Evolutionary conservation across 2,797 vertebrate genomes (phyloP).

Genomic region (Propithecus deckenii): DNA sequence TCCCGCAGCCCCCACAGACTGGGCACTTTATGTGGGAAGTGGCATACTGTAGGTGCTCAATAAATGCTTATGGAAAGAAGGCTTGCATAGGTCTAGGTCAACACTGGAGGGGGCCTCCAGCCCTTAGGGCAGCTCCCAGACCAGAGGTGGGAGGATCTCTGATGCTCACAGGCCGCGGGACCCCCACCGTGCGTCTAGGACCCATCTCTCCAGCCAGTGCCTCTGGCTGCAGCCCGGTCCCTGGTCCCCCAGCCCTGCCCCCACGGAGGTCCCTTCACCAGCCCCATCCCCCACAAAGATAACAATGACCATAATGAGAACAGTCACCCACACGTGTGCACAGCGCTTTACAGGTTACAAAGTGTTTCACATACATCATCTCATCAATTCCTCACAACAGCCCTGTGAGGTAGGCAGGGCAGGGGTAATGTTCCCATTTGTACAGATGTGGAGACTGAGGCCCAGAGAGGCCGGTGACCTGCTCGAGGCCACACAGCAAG

Average conservation of each 20-base stretch:
- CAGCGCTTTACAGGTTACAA: constrained; percentile 80
- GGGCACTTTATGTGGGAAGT: background rate
- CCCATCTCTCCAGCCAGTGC: background rate
- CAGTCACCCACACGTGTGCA: constrained; percentile 76
- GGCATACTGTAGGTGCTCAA: background rate
- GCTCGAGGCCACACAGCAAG: constrained; percentile 26
- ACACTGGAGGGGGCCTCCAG: background rate
- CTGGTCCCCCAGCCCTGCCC: background rate
- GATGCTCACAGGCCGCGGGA: background rate
- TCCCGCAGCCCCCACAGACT: background rate
- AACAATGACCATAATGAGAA: constrained; percentile 71
- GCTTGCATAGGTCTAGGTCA: background rate
- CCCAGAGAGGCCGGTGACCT: constrained; percentile 20
- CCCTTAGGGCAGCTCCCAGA: background rate
- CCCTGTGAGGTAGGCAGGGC: constrained; percentile 82
- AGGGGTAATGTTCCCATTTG: constrained; percentile 47
- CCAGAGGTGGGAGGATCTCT: background rate
- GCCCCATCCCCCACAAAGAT: background rate
- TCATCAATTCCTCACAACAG: constrained; percentile 80
- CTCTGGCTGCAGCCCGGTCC: background rate
- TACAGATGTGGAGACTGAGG: constrained; percentile 63
- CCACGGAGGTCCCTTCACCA: background rate
- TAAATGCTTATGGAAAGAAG: background rate
- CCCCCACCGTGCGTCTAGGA: background rate
- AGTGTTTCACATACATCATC: constrained; percentile 80